Base-by-base conservation (phyloP, 2,797 vertebrate genomes). In the Paramormyrops hopkinsi region DNA sequence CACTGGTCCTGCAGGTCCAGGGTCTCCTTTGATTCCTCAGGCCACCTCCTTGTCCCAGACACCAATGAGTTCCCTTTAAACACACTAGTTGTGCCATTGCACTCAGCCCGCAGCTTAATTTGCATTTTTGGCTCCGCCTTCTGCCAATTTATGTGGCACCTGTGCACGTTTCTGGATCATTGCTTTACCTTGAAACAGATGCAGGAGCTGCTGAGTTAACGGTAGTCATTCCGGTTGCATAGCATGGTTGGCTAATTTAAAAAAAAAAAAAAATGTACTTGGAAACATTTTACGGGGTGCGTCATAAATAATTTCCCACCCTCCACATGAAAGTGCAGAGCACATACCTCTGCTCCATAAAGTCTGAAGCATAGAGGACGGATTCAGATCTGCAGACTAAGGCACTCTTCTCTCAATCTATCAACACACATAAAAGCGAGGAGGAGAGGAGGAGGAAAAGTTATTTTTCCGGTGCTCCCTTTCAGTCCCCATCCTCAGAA, bases 251-350 rank as follows among this genome's bases (percentile, higher is more conserved):
- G 3, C 59, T 41, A 56, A 59, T 56, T 29, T 29, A 33, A 87
- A 59, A 84, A 46, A 50, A 83, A 29, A 33, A 87, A 87, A n/a
- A 46, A 50, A 84, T 62, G 82, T 2, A 50, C 54, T 17, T 59
- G 56, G 22, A 86, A 62, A 86, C 62, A 29, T 89, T 89, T 89
- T 59, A 69, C 2, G 22, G 44, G 51, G 86, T 87, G 82, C 56
- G 46, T 89, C 88, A 41, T 89, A 89, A 89, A 89, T 89, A 89
- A 89, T 50, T 89, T 59, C 82, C 82, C 62, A 50, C 44, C 22
- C 0, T 59, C 29, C 22, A 86, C 56, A 51, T 86, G 54, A 69
- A 86, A 69, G 44, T 7, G 59, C 44, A 41, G n/a, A 44, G 17
- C 19, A 48, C 82, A 62, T 69, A 69, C 22, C 88, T 89, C 48